These are phyloP conservation scores for Falcunculus frontatus DNA, from an alignment of 2,113 vertebrate genomes.

Conservation along the genomic window DNA sequence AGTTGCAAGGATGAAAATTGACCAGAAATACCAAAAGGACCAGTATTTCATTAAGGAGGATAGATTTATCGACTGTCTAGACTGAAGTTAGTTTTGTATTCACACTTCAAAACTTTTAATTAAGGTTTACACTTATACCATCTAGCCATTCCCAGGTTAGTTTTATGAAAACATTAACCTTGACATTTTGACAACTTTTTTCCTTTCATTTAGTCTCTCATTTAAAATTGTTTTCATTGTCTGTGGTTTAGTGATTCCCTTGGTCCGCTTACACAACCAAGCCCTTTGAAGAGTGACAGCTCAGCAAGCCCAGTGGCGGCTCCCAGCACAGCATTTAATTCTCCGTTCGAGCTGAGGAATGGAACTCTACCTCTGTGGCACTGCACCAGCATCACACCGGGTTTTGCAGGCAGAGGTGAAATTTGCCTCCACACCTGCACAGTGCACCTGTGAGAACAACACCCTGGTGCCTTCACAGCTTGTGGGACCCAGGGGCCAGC, in stretches of 20 bases:
- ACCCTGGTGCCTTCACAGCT: not conserved
- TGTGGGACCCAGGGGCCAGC: not conserved
- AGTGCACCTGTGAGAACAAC: not conserved
- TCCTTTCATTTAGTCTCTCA: conserved; percentile 45
- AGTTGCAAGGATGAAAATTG: not conserved
- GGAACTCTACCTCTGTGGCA: not conserved
- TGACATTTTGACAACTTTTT: conserved; percentile 55
- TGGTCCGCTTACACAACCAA: not conserved
- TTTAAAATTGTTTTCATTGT: conserved; percentile 58
- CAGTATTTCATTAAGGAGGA: not conserved
- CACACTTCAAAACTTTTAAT: conserved; percentile 23
- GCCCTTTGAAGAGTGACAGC: conserved; percentile 38
- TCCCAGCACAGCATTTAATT: not conserved
- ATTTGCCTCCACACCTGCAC: not conserved
- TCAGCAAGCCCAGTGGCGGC: not conserved
- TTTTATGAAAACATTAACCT: conserved; percentile 60
- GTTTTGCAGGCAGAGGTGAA: not conserved
- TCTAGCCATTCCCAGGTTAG: conserved; percentile 31
- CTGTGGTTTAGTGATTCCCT: conserved; percentile 35
- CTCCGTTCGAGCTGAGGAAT: not conserved
- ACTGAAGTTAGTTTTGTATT: not conserved
- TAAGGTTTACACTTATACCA: not conserved
- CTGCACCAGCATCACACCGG: not conserved
- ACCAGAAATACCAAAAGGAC: not conserved
- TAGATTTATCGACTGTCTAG: not conserved